phyloP scores from a whole-genome alignment of 2,888 invertebrate species.

The Heteromyza rotundicornis region DNA sequence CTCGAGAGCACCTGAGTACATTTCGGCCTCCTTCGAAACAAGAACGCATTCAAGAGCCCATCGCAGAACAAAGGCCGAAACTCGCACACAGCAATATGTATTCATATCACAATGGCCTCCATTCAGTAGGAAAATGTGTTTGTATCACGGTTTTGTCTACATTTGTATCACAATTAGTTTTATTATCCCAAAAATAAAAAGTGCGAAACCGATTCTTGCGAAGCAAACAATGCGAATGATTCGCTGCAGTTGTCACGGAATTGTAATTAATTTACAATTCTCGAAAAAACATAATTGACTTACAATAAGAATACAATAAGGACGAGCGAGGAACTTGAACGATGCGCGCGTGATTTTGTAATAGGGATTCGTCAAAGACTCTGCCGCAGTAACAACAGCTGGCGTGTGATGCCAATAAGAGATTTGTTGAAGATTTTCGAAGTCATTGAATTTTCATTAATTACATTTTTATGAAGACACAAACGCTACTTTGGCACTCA shows the following conservation, averaged over 20 bases:
- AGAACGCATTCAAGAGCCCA: background rate
- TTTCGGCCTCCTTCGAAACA: background rate
- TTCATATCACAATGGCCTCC: slow-evolving; percentile 34
- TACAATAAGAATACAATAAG: slow-evolving; percentile 15
- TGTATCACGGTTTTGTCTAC: slow-evolving; percentile 32
- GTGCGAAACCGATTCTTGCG: slow-evolving; percentile 45
- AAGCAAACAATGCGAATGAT: slow-evolving; percentile 36
- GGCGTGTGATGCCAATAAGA: slow-evolving; percentile 6
- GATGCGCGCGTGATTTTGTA: slow-evolving; percentile 54
- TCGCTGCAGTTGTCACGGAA: slow-evolving; percentile 12
- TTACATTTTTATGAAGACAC: slow-evolving; percentile 45
- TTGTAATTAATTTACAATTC: slow-evolving; percentile 29
- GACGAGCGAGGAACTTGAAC: slow-evolving; percentile 43
- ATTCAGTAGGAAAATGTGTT: slow-evolving; percentile 47
- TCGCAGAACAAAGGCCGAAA: background rate
- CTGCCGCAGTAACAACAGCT: slow-evolving; percentile 31
- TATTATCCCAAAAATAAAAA: too few relatives aligned
- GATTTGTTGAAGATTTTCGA: slow-evolving; percentile 17
- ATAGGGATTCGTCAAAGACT: slow-evolving; percentile 49
- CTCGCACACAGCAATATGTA: slow-evolving; percentile 18
- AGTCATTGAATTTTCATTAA: slow-evolving; percentile 52
- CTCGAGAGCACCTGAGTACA: slow-evolving; percentile 20
- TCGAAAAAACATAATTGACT: slow-evolving; percentile 6
- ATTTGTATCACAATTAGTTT: too few relatives aligned
- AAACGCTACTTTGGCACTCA: slow-evolving; percentile 2